Conservation (phyloP, 2,888 invertebrate species). For the Drosophila siamana region DNA sequence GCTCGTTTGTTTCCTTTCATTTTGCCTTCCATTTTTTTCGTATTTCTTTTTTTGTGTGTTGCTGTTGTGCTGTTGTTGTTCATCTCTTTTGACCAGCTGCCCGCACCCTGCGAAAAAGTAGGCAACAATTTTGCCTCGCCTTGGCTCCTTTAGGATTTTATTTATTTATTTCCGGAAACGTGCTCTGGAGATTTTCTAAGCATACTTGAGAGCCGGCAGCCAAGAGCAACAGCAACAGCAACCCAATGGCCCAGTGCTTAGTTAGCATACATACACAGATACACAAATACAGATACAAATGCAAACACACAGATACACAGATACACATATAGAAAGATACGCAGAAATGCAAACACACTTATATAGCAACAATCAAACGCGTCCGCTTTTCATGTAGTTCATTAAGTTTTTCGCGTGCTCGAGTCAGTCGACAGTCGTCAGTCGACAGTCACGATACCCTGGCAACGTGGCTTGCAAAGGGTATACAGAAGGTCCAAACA, state of each 20-base stretch:
- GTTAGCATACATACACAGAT: conserved; percentile 58
- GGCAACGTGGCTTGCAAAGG: background rate
- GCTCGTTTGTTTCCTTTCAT: conserved; percentile 60
- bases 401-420: conserved; percentile 72
- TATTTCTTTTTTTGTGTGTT: conserved; percentile 5
- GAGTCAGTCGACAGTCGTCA: conserved; percentile 21
- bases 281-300: conserved; percentile 18
- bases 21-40: conserved; percentile 23
- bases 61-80: background rate
- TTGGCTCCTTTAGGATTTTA: conserved; percentile 64
- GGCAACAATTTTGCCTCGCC: conserved; percentile 33
- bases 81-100: conserved; percentile 25
- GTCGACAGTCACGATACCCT: conserved; percentile 53
- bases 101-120: conserved; percentile 16
- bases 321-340: conserved; percentile 12
- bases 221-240: background rate
- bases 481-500: background rate
- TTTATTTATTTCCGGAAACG: conserved; percentile 81
- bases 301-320: conserved; percentile 37
- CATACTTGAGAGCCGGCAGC: conserved; percentile 47
- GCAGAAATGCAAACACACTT: conserved; percentile 10
- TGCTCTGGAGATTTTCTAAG: conserved; percentile 72
- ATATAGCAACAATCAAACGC: conserved; percentile 54
- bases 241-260: conserved; percentile 48
- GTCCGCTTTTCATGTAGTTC: conserved; percentile 68